Conservation (phyloP, 2,113 vertebrate genomes). For the Chrysochloris asiatica region DNA sequence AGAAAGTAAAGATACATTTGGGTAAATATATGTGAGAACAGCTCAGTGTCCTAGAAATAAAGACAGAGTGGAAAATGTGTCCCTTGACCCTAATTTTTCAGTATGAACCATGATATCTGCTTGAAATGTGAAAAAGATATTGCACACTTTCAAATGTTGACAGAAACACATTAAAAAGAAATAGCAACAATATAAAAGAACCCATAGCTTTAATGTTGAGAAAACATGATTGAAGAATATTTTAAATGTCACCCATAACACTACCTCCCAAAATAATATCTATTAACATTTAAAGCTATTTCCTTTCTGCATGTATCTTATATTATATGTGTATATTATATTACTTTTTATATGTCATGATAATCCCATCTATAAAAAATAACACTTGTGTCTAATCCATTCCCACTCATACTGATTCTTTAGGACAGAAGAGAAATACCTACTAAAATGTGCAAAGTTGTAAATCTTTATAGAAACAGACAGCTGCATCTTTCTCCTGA, state of each 20-base stretch:
- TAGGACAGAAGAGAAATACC: too few species aligned
- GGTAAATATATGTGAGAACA: background rate
- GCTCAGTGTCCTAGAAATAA: background rate
- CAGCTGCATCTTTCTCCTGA: too few species aligned
- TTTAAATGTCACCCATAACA: background rate
- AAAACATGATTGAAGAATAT: background rate
- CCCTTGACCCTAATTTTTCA: background rate
- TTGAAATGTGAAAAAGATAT: background rate
- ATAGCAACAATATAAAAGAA: background rate
- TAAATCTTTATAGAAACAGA: too few species aligned
- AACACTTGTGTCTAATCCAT: too few species aligned
- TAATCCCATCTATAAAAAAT: too few species aligned
- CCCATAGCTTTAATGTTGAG: background rate
- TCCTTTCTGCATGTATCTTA: background rate
- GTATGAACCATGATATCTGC: background rate
- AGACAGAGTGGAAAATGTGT: background rate
- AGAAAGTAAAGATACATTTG: background rate
- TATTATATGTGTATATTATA: background rate
- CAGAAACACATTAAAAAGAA: background rate
- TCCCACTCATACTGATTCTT: too few species aligned
- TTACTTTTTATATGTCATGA: background rate
- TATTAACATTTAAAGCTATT: background rate
- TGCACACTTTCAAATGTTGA: background rate
- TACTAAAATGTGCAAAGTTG: too few species aligned
- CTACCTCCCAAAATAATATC: background rate